Conservation (phyloP, 2,797 vertebrate genomes). For the Falco novaeseelandiae region DNA sequence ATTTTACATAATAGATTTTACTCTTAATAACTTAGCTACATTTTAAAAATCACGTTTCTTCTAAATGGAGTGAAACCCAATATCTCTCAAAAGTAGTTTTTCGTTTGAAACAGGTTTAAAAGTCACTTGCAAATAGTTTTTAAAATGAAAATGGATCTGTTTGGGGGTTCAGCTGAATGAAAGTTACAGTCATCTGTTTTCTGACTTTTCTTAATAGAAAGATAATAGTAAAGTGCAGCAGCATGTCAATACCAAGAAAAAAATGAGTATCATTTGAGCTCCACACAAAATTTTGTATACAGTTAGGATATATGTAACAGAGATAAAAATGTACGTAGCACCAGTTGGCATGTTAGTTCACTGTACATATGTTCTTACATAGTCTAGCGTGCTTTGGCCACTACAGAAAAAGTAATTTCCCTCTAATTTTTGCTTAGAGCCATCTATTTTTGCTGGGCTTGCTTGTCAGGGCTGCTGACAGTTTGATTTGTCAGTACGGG, state of each 20-base stretch:
- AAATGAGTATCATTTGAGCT: neutral
- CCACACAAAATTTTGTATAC: neutral
- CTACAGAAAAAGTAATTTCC: neutral
- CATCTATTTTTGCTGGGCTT: neutral
- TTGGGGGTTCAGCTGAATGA: neutral
- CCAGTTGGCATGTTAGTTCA: neutral
- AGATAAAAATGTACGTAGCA: neutral
- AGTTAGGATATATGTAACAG: neutral
- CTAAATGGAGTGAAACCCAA: fast-evolving
- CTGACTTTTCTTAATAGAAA: neutral
- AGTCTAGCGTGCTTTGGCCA: neutral
- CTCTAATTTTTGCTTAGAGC: neutral
- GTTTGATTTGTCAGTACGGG: neutral
- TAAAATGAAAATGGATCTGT: neutral
- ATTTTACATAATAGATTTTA: neutral
- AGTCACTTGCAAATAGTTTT: neutral
- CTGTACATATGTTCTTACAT: fast-evolving
- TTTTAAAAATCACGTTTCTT: neutral
- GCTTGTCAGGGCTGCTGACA: neutral
- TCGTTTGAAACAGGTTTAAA: neutral
- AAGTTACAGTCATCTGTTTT: neutral
- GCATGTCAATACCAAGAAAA: neutral
- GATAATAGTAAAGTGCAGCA: neutral
- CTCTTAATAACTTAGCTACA: fast-evolving
- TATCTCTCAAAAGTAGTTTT: neutral